These are phyloP conservation scores for Galago senegalensis DNA, from an alignment of 2,797 vertebrate species.

Conservation along the genomic window DNA sequence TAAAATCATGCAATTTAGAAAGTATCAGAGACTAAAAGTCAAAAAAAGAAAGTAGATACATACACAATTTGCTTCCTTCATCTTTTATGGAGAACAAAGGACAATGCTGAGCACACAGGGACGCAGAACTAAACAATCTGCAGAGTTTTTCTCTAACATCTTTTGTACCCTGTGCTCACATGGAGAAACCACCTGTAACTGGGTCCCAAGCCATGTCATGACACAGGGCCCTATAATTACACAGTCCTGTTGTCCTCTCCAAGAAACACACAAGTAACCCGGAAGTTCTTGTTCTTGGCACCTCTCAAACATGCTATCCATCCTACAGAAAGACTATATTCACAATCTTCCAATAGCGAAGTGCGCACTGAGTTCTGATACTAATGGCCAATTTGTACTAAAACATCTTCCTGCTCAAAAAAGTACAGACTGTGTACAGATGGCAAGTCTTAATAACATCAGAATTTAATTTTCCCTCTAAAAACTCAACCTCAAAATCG, in stretches of 20 bases:
- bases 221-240: neutral
- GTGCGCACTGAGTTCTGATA: neutral
- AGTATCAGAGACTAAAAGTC: conserved; percentile 66
- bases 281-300: conserved; percentile 6
- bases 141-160: neutral
- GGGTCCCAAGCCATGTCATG: neutral
- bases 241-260: neutral
- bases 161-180: neutral
- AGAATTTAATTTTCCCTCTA: conserved; percentile 50
- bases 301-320: neutral
- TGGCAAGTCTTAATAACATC: conserved; percentile 15
- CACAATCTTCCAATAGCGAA: neutral
- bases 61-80: conserved; percentile 62
- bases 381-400: neutral
- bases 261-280: neutral
- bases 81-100: conserved; percentile 10
- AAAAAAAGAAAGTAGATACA: conserved; percentile 80
- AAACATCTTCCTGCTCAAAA: conserved; percentile 30
- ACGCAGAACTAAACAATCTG: neutral
- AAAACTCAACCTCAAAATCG: neutral
- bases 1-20: conserved; percentile 82
- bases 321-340: neutral
- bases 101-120: neutral
- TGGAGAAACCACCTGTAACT: neutral
- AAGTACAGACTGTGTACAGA: neutral